These are phyloP conservation scores for Tillus elongatus DNA, from an alignment of 2,888 invertebrate species.

Conservation along the genomic window DNA sequence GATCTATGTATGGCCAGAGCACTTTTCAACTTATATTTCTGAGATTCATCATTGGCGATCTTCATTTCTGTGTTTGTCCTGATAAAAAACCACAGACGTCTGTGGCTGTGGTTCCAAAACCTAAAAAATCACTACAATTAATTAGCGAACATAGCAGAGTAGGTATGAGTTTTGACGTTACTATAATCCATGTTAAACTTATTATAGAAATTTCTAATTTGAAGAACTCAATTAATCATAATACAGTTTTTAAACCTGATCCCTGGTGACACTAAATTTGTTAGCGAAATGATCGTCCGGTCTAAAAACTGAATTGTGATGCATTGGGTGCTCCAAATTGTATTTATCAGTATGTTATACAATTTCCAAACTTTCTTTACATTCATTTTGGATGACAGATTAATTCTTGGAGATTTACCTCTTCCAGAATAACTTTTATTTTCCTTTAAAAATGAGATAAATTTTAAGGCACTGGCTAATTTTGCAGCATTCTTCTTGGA, in stretches of 20 bases:
- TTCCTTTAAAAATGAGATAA: not conserved
- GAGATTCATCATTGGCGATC: not conserved
- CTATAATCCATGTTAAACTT: not conserved
- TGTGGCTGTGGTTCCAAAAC: not conserved
- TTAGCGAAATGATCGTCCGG: too few relatives aligned
- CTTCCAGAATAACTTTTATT: not conserved
- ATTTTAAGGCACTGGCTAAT: not conserved
- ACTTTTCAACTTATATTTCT: not conserved
- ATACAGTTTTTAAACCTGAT: too few relatives aligned
- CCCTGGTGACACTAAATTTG: too few relatives aligned
- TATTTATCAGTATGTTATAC: not conserved
- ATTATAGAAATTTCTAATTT: not conserved
- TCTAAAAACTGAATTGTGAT: too few relatives aligned
- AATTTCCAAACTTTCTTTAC: not conserved
- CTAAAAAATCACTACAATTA: too few relatives aligned
- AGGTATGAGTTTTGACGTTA: too few relatives aligned
- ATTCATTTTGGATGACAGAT: not conserved
- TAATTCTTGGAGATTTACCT: not conserved
- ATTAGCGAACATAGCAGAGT: too few relatives aligned
- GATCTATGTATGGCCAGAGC: not conserved
- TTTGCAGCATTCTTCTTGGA: not conserved
- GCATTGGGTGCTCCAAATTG: not conserved
- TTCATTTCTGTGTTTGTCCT: conserved; percentile 2
- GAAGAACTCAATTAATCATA: too few relatives aligned
- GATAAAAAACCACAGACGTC: not conserved